phyloP scores from a whole-genome alignment of 2,888 invertebrate genomes.

The Sylvicola cinctus region DNA sequence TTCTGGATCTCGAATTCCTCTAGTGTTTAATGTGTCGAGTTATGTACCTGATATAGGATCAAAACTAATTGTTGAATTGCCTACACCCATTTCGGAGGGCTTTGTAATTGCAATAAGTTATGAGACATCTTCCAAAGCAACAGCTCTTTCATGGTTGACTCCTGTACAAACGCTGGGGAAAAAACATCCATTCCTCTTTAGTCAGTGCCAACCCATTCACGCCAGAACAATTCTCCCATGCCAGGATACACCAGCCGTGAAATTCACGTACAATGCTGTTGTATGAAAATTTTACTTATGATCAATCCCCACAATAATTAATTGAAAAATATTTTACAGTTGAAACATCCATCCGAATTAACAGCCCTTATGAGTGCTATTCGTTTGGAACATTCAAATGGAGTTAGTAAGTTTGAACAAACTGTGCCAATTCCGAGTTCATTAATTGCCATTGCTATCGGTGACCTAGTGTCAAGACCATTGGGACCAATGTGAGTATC shows the following conservation, averaged over 20 bases:
- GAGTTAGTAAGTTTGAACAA: slow-evolving; percentile 40
- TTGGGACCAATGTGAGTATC: slow-evolving; percentile 43
- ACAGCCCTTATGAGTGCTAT: slow-evolving; percentile 81
- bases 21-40: slow-evolving; percentile 39
- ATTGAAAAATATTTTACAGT: background rate
- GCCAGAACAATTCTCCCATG: slow-evolving; percentile 78
- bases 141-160: slow-evolving; percentile 76
- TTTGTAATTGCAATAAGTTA: slow-evolving; percentile 38
- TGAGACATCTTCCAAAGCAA: slow-evolving; percentile 53
- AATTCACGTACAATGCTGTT: slow-evolving; percentile 60
- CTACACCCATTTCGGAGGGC: slow-evolving; percentile 23
- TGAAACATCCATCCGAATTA: slow-evolving; percentile 51
- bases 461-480: slow-evolving; percentile 49
- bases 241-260: slow-evolving; percentile 81
- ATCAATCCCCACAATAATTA: too few species aligned
- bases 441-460: slow-evolving; percentile 74
- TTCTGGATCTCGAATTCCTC: slow-evolving; percentile 24
- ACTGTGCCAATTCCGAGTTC: slow-evolving; percentile 76
- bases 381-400: slow-evolving; percentile 23
- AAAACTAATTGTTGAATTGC: slow-evolving; percentile 49
- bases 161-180: slow-evolving; percentile 77
- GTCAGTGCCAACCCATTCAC: slow-evolving; percentile 75
- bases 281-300: slow-evolving; percentile 6
- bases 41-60: slow-evolving; percentile 50
- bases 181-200: slow-evolving; percentile 65